Evolutionary conservation across 1,140 invertebrate species (phyloP).

Genomic region (Cherax quadricarinatus): DNA sequence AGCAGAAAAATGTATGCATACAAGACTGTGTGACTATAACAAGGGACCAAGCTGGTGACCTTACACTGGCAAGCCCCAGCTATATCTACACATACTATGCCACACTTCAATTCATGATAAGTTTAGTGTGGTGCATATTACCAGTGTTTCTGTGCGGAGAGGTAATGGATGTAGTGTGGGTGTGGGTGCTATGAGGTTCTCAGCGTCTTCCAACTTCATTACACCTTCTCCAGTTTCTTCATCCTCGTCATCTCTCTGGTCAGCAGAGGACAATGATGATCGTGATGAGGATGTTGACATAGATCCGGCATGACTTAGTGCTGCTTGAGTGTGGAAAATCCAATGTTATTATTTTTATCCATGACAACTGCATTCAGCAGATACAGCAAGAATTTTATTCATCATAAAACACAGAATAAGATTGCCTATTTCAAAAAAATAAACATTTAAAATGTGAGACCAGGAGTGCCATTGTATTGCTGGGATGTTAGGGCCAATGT

Average conservation of each 20-base stretch:
- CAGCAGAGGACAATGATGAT: constrained; percentile 72
- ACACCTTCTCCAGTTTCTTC: constrained; percentile 72
- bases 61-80: no score
- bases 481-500: no score
- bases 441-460: no score
- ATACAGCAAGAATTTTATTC: not conserved
- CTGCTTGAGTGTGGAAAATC: constrained; percentile 69
- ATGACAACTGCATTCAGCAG: not conserved
- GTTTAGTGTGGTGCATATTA: constrained; percentile 14
- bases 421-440: no score
- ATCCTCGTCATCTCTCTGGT: constrained; percentile 64
- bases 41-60: no score
- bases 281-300: constrained; percentile 74
- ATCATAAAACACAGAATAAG: not conserved
- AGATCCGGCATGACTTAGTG: constrained; percentile 73
- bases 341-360: constrained; percentile 2
- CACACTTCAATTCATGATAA: no score
- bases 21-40: no score
- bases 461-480: no score
- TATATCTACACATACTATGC: no score
- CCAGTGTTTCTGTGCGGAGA: constrained; percentile 73
- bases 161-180: constrained; percentile 65
- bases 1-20: no score
- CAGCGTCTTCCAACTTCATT: constrained; percentile 69
- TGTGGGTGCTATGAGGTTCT: constrained; percentile 59